phyloP scores from a whole-genome alignment of 2,888 invertebrate species.

The Drosophila kuntzei region DNA sequence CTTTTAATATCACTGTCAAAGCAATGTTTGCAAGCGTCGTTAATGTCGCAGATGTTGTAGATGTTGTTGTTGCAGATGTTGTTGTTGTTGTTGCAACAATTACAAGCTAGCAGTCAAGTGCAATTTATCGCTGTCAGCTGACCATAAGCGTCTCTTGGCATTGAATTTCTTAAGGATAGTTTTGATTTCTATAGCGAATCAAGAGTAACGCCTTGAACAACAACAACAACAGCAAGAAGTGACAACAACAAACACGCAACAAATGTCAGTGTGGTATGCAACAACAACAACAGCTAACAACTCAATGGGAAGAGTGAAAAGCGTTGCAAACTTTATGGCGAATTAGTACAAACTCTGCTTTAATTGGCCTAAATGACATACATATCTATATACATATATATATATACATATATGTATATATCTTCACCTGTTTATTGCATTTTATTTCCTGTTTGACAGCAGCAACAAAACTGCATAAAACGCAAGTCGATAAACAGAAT shows the following conservation, averaged over 20 bases:
- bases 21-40: slow-evolving; percentile 13
- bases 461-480: slow-evolving; percentile 1
- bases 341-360: slow-evolving; percentile 74
- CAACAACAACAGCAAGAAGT: slow-evolving; percentile 5
- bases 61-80: slow-evolving; percentile 11
- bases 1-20: slow-evolving; percentile 47
- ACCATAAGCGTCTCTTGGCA: slow-evolving; percentile 35
- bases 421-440: slow-evolving; percentile 6
- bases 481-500: slow-evolving; percentile 30
- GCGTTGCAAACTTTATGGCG: slow-evolving; percentile 67
- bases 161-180: slow-evolving; percentile 53
- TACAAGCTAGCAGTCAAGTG: slow-evolving; percentile 11
- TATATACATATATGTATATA: slow-evolving; percentile 1
- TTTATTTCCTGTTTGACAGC: slow-evolving; percentile 47
- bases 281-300: slow-evolving; percentile 19
- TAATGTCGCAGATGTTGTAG: slow-evolving; percentile 13
- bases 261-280: slow-evolving; percentile 57
- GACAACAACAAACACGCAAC: slow-evolving; percentile 61
- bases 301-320: slow-evolving; percentile 58
- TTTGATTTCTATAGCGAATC: slow-evolving; percentile 70
- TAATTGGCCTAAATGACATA: slow-evolving; percentile 59
- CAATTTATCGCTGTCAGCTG: slow-evolving; percentile 13
- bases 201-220: slow-evolving; percentile 44
- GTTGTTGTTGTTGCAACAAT: slow-evolving; percentile 18
- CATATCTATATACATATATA: neutral